These are phyloP conservation scores for Chamaedrilus cognettii DNA, from an alignment of 2,888 invertebrate species.

Conservation along the genomic window DNA sequence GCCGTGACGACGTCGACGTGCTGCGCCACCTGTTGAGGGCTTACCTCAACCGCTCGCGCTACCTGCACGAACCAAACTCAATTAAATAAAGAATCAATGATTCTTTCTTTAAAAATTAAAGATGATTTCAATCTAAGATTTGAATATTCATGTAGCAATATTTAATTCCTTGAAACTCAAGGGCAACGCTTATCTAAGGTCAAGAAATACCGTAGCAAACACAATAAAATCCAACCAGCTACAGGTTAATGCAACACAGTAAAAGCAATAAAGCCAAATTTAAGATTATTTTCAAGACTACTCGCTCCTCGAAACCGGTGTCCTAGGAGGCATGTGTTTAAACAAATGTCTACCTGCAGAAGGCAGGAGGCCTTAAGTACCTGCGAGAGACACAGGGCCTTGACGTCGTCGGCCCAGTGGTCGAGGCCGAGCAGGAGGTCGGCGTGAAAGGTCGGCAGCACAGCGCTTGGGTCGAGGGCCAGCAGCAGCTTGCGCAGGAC, in stretches of 20 bases:
- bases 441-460: conserved; percentile 64
- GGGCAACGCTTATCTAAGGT: no score
- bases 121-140: neutral
- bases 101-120: neutral
- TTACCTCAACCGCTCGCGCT: neutral
- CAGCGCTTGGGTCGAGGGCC: conserved; percentile 67
- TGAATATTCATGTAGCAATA: no score
- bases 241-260: no score
- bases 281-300: no score
- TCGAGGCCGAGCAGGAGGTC: conserved; percentile 62
- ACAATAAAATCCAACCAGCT: no score
- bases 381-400: conserved; percentile 68
- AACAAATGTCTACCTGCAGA: no score
- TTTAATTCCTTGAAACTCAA: no score
- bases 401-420: conserved; percentile 68
- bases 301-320: no score
- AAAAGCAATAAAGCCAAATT: no score
- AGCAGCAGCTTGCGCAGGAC: conserved; percentile 69
- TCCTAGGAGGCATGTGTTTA: no score
- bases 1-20: neutral
- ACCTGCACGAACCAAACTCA: neutral
- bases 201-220: no score
- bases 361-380: no score
- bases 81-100: neutral
- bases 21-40: neutral